Base-by-base conservation (phyloP, 2,888 invertebrate species). In the Ommatoiulus sabulosus region DNA sequence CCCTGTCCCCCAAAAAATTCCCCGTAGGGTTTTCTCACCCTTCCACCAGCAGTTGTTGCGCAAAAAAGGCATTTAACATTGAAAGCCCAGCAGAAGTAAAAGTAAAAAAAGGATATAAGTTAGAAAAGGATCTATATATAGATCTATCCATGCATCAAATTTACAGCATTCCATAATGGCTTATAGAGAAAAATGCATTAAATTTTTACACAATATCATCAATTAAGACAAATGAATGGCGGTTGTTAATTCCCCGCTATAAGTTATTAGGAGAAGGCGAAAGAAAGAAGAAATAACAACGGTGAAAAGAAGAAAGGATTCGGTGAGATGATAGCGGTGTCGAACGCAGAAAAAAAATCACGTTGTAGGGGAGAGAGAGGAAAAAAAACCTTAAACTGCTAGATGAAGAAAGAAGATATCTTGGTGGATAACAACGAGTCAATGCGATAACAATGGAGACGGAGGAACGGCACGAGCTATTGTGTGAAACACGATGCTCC, bases 221-320 rank as follows among this genome's bases (percentile, higher is more conserved):
- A 72, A 72, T 72, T 72, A 72, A 72, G 72, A 72, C 72, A 72
- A 72, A 72, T 72, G 72, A 72, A 72, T 72, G 72, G 72, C 72
- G 72, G 72, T n/a, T n/a, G 72, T n/a, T 72, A 72, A 72, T 72
- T 72, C 72, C 72, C 72, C 72, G 24, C 72, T 72, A 72, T 72
- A 72, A 72, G 24, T 72, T 72, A 72, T 72, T 72, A 72, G 72
- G 6, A 24, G 72, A n/a, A 24, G 24, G 72, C 24, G 72, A 72
- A 72, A 72, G 72, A 72, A 72, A 24, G 24, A n/a, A 7, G 24
- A 72, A 72, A 72, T 6, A 72, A 72, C 8, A 24, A 24, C 72
- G 72, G 5, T 2, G 72, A 72, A 24, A 72, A 24, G 72, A 72
- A 72, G 24, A 72, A 72, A 24, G 72, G 72, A 72, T 72, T 72